A percentile compares a stretch with the other conserved stretches of the same genome.
Conservation (phyloP, 2,888 invertebrate genomes). For the Temnothorax unifasciatus region DNA sequence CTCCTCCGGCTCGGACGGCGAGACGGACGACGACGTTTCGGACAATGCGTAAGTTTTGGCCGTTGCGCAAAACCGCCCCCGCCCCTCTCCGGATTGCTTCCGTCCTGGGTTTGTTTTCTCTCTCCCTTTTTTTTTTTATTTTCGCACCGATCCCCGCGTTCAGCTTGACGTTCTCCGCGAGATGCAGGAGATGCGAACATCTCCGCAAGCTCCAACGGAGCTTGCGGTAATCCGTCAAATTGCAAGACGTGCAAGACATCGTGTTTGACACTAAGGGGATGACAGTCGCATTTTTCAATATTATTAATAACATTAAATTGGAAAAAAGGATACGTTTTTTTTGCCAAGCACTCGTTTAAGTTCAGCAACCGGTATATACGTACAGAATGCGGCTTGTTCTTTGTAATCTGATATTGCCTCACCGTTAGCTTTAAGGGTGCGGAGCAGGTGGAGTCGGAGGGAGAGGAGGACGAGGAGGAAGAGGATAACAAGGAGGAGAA, state of each 20-base stretch:
- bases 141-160: no score
- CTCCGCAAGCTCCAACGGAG: not conserved
- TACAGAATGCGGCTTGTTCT: slow-evolving; percentile 80
- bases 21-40: slow-evolving; percentile 81
- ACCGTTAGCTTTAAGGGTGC: slow-evolving; percentile 84
- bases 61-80: slow-evolving; percentile 23
- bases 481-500: slow-evolving; percentile 70
- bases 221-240: not conserved
- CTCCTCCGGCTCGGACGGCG: slow-evolving; percentile 87
- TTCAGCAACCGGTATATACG: slow-evolving; percentile 63
- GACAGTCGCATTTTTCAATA: not conserved
- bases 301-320: not conserved
- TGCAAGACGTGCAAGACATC: not conserved
- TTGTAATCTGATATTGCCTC: slow-evolving; percentile 85
- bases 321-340: not conserved
- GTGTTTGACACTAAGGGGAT: no score
- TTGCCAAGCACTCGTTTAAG: slow-evolving; percentile 28
- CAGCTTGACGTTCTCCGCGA: not conserved
- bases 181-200: no score
- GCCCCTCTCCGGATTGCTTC: not conserved
- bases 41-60: slow-evolving; percentile 82
- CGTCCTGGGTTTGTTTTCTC: not conserved
- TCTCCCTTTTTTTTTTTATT: not conserved
- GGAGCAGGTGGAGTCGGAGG: slow-evolving; percentile 67
- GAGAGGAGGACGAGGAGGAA: slow-evolving; percentile 51